These are phyloP conservation scores for Nephila pilipes DNA, from an alignment of 1,140 invertebrate species.

Conservation along the genomic window DNA sequence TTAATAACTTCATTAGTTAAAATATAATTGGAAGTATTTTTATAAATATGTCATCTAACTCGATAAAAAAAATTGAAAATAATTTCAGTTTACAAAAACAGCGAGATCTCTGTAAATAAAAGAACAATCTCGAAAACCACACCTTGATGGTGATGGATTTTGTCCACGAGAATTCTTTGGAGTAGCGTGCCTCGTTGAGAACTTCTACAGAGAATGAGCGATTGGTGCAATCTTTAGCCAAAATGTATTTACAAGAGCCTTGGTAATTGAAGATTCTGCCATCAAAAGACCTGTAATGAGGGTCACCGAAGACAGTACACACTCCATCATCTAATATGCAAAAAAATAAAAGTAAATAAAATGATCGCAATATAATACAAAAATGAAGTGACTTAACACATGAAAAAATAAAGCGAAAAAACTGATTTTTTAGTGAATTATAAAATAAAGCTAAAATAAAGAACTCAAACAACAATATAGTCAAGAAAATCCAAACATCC, in stretches of 20 bases:
- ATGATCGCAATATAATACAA: background rate
- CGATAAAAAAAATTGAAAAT: no score
- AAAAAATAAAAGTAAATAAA: background rate
- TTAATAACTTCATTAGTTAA: no score
- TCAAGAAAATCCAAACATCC: no score
- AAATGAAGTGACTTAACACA: background rate
- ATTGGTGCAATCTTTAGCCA: slow-evolving; percentile 89
- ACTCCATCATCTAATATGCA: slow-evolving; percentile 88
- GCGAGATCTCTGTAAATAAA: no score
- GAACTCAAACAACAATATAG: no score
- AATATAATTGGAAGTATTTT: no score
- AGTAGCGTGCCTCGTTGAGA: slow-evolving; percentile 90
- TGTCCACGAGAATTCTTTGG: slow-evolving; percentile 91
- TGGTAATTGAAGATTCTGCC: slow-evolving; percentile 95
- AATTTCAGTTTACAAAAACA: no score
- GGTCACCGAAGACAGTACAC: slow-evolving; percentile 95
- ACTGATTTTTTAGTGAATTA: no score
- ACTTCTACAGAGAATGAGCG: slow-evolving; percentile 91
- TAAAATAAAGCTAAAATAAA: no score
- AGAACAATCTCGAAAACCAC: background rate
- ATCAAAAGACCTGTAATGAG: slow-evolving; percentile 96
- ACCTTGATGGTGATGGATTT: slow-evolving; percentile 91
- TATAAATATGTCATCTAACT: no score
- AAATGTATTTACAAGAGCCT: slow-evolving; percentile 93
- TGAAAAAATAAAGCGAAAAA: background rate